Evolutionary conservation across 2,113 vertebrate species (phyloP), one percentile per base, ranked within the genome.

Genomic region (Talpa occidentalis): DNA sequence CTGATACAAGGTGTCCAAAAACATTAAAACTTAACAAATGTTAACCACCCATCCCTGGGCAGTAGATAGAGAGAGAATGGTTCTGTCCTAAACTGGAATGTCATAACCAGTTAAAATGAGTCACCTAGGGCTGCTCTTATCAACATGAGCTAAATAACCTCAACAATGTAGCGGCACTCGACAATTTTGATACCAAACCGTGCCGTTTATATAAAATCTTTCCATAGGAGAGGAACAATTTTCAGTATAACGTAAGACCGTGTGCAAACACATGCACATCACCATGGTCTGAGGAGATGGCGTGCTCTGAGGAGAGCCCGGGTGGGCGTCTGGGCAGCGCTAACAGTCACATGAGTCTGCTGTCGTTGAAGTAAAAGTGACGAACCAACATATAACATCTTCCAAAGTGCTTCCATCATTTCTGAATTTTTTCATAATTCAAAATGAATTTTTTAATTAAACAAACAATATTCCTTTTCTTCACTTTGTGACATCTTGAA

Each of bases 391-490:
- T 35, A 6, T n/a, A 64, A 49, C 47, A 90, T 59, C 24, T 56
- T 64, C 56, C 21, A 42, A 42, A 44, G 42, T 70, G 3, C 4
- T 26, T 47, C 49, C 7, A 11, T 4, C 15, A 42, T 40, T 83
- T 92, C 52, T 66, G 42, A 70, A 87, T 90, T 10, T 19, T 40
- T 74, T 44, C 54, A 56, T 52, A 59, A 69, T 78, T 6, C 90
- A 37, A 42, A 82, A 6, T 40, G 22, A 88, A 5, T 40, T 87
- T 60, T 83, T 89, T 70, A 88, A 91, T 81, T 70, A 89, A 91
- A 62, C 22, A 78, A 60, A 62, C 54, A 62, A 15, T n/a, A 70
- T 62, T 47, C 81, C 16, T 42, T 37, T 70, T 56, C 24, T 59
- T 59, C 47, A 66, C 32, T 37, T 37, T n/a, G 72, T 28, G 30